Base-by-base conservation (phyloP, 2,888 invertebrate genomes). In the Lycophotia porphyrea region DNA sequence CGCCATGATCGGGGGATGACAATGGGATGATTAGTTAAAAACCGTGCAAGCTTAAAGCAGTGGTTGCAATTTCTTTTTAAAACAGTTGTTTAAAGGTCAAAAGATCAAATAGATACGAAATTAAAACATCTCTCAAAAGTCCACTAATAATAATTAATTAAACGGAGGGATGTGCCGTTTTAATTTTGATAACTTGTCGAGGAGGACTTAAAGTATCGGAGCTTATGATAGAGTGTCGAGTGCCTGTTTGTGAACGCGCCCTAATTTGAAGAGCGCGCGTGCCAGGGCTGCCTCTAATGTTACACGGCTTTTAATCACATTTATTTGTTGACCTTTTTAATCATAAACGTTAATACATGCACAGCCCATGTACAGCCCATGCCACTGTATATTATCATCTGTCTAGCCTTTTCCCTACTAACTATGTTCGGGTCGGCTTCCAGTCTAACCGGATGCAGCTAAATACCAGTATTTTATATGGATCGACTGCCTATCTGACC, bases 121-220 rank as follows among this genome's bases (percentile, higher is more conserved):
- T 3, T 15, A 47, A 27, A 52, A 13, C 24, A 60, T 60, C 8
- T 71, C 60, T 82, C 70, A 63, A 68, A 75, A 71, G 58, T 81
- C 68, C 71, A 78, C 52, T 27, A 39, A 18, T 74, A 78, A 78
- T 82, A 82, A 83, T 79, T 78, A 82, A 84, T 81, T 70, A 84
- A 75, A 70, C 74, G 34, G 36, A 78, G 82, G 78, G 74, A 81
- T 86, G 83, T 84, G 74, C 74, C 77, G 81, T 84, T 89, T 89
- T 87, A 88, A 88, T 91, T 88, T 89, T 89, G 90, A 89, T 90
- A 90, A 87, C 88, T 87, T 87, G 88, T 80, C 78, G 81, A 79
- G 66, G 71, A 76, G 68, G 77, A 81, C 82, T 84, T 76, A 81
- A 73, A 80, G 84, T 83, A 83, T 88, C 84, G 80, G 74, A 82